Evolutionary conservation across 2,888 invertebrate species (phyloP).

Genomic region (Neoascia interrupta): DNA sequence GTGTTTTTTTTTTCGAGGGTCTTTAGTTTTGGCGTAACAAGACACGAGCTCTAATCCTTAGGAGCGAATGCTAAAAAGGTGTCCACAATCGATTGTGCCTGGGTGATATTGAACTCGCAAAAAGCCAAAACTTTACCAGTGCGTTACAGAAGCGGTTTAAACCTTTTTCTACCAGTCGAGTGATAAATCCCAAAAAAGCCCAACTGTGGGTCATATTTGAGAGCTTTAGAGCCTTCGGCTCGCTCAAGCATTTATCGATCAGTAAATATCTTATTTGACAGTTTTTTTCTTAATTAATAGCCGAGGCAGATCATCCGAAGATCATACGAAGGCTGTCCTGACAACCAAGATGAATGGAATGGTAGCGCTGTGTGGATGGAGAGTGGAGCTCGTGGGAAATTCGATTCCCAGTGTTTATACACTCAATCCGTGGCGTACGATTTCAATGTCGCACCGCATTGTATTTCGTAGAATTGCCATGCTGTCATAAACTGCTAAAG

Average conservation of each 20-base stretch:
- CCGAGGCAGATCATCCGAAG: slow-evolving; percentile 29
- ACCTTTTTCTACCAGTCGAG: too few relatives aligned
- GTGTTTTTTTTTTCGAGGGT: slow-evolving; percentile 4
- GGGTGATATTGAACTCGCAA: slow-evolving; percentile 31
- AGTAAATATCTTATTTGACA: slow-evolving; percentile 61
- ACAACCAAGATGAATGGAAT: slow-evolving; percentile 14
- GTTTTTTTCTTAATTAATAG: slow-evolving; percentile 51
- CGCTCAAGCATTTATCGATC: slow-evolving; percentile 54
- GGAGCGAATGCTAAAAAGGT: slow-evolving; percentile 3
- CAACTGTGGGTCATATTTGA: slow-evolving; percentile 13
- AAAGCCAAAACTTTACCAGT: slow-evolving; percentile 54
- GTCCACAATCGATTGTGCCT: not conserved
- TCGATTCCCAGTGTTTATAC: slow-evolving; percentile 27
- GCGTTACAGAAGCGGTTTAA: too few relatives aligned
- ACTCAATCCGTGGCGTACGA: slow-evolving; percentile 8
- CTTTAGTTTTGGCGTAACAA: slow-evolving; percentile 27
- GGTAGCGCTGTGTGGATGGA: not conserved
- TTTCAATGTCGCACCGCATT: slow-evolving; percentile 36
- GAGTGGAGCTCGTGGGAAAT: slow-evolving; percentile 48
- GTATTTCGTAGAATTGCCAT: slow-evolving; percentile 53
- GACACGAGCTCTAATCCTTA: slow-evolving; percentile 40
- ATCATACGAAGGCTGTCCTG: slow-evolving; percentile 25
- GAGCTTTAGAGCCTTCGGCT: slow-evolving; percentile 11
- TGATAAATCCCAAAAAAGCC: slow-evolving; percentile 43
- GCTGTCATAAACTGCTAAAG: too few relatives aligned